Percentiles rank a stretch among this genome's conserved stretches.
phyloP scores from a whole-genome alignment of 2,888 invertebrate species.

The Pollenia angustigena region DNA sequence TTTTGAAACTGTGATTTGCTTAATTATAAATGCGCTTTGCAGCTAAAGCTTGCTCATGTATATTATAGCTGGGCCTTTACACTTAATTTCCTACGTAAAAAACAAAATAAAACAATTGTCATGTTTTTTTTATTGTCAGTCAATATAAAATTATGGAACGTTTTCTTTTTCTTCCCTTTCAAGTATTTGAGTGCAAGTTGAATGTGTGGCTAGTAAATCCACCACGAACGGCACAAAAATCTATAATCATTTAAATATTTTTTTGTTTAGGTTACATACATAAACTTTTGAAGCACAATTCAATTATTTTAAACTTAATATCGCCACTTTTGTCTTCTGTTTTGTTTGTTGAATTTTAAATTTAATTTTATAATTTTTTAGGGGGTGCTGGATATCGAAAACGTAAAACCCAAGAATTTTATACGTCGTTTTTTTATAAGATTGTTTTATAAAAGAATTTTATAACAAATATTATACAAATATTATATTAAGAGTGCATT shows the following conservation, averaged over 20 bases:
- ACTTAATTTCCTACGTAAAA: background rate
- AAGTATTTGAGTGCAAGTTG: no score
- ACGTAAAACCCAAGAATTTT: no score
- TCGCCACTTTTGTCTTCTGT: background rate
- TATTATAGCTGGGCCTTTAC: no score
- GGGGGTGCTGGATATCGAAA: no score
- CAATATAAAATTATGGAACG: background rate
- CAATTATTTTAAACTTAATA: slow-evolving; percentile 18
- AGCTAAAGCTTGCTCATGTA: no score
- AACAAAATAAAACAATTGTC: slow-evolving; percentile 1
- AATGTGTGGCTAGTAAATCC: background rate
- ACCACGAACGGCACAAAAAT: slow-evolving; percentile 42
- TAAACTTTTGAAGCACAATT: slow-evolving; percentile 8
- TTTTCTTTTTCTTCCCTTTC: background rate
- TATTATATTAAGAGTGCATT: no score
- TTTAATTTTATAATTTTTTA: background rate
- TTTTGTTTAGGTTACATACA: background rate
- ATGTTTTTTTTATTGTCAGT: slow-evolving; percentile 11
- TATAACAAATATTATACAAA: no score
- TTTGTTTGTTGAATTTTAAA: slow-evolving; percentile 1
- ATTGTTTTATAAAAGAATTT: no score
- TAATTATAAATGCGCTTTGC: no score
- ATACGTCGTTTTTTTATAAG: no score
- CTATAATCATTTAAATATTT: slow-evolving; percentile 23
- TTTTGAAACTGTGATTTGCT: no score